phyloP scores from a whole-genome alignment of 2,113 vertebrate genomes.

The Cercocebus atys region DNA sequence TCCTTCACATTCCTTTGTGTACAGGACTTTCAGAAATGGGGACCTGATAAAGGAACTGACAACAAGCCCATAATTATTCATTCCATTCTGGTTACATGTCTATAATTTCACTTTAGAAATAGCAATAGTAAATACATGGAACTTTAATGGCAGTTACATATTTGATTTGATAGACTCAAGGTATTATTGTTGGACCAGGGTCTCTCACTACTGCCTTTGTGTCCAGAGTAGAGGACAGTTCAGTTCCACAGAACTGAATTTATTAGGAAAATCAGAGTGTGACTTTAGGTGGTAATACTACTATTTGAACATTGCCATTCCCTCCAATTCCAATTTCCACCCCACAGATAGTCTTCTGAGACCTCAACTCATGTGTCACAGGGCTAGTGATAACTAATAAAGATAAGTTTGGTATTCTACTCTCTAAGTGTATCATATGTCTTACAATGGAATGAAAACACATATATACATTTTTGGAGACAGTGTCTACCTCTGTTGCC shows the following conservation, averaged over 20 bases:
- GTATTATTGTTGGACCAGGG: neutral
- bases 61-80: neutral
- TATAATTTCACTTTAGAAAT: constrained; percentile 37
- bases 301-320: neutral
- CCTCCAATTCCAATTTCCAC: too few species aligned
- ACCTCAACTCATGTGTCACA: neutral
- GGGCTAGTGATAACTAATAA: neutral
- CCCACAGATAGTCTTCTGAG: neutral
- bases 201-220: neutral
- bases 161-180: neutral
- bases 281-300: neutral
- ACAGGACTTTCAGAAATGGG: neutral
- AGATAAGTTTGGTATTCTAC: constrained; percentile 11
- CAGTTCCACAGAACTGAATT: neutral
- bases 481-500: too few species aligned
- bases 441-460: constrained; percentile 1
- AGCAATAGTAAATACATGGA: neutral
- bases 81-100: neutral
- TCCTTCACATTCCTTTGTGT: constrained; percentile 3
- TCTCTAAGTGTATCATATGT: neutral
- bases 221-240: neutral
- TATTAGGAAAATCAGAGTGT: neutral
- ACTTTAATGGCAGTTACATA: neutral
- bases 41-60: neutral
- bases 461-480: neutral